Evolutionary conservation across 2,888 invertebrate species (phyloP), one percentile per base, ranked within the genome.

Genomic region (Drosophila fulvimacula): DNA sequence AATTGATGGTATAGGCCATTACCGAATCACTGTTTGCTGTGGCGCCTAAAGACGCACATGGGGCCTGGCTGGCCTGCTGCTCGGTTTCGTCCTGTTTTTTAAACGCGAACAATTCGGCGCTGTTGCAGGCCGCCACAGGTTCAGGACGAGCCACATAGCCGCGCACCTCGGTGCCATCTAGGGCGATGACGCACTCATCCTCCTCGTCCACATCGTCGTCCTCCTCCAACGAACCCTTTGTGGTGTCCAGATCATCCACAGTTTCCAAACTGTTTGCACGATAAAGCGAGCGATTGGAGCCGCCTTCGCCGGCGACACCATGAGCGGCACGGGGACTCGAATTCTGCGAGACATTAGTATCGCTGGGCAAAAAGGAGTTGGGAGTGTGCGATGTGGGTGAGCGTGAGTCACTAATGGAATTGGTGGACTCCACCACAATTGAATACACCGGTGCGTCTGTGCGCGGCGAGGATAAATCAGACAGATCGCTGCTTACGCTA

Each of bases 251-350:
- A 15, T 85, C 86, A 36, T 84, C 82, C 0, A 77, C 75, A 0
- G 86, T 85, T 24, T 85, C 84, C 17, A 86, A 51, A 39, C 84
- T 85, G n/a, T 86, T 86, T 17, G 79, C 82, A 3, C 81, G 79
- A 30, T 79, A 84, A 9, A 84, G 34, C 2, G 73, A 65, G n/a
- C 71, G 64, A 11, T 65, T 68, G 0, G 69, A 61, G 10, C 69
- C 78, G 7, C 69, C 77, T 15, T 73, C 75, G 3, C 55, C 79
- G 5, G 42, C 58, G 0, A 17, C 55, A 0, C 62, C 72, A 19
- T 51, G 75, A 0, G 57, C 34, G 0, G 56, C 64, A 15, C 73
- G 79, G 32, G 82, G 82, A 58, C 82, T 83, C 0, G 81, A 82
- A 7, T 70, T 82, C 24, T 76, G 82, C 0, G 82, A 84, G 15